Conservation (phyloP, 2,113 vertebrate genomes). For the Anthoscopus minutus region DNA sequence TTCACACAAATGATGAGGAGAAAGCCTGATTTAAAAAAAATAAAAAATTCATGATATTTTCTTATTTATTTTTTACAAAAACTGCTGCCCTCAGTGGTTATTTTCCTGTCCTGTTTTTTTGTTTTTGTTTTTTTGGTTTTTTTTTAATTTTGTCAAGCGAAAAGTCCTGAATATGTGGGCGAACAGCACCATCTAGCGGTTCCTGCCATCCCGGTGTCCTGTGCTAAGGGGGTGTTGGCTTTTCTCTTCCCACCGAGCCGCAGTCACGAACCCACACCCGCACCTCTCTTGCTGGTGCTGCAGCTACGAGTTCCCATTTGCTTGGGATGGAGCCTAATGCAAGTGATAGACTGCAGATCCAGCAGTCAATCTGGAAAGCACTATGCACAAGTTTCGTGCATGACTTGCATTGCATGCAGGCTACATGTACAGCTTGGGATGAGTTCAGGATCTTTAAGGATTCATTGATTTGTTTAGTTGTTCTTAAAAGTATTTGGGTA, state of each 20-base stretch:
- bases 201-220: rapidly evolving
- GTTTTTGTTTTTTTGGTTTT: too few relatives aligned
- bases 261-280: rapidly evolving
- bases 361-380: not conserved
- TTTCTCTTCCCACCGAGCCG: rapidly evolving
- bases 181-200: not conserved
- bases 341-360: not conserved
- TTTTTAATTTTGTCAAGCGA: too few relatives aligned
- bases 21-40: not conserved
- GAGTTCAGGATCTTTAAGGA: not conserved
- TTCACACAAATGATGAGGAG: not conserved
- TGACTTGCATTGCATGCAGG: too few relatives aligned
- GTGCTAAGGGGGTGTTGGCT: rapidly evolving
- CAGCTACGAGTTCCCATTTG: rapidly evolving
- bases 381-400: rapidly evolving
- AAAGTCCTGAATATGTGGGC: too few relatives aligned
- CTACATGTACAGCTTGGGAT: too few relatives aligned
- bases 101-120: rapidly evolving
- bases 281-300: too few relatives aligned
- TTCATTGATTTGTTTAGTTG: not conserved
- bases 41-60: not conserved
- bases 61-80: not conserved
- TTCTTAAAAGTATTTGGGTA: not conserved
- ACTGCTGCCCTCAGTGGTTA: rapidly evolving
- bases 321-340: too few relatives aligned